Evolutionary conservation across 2,888 invertebrate species (phyloP).

Genomic region (Andrena dorsata): DNA sequence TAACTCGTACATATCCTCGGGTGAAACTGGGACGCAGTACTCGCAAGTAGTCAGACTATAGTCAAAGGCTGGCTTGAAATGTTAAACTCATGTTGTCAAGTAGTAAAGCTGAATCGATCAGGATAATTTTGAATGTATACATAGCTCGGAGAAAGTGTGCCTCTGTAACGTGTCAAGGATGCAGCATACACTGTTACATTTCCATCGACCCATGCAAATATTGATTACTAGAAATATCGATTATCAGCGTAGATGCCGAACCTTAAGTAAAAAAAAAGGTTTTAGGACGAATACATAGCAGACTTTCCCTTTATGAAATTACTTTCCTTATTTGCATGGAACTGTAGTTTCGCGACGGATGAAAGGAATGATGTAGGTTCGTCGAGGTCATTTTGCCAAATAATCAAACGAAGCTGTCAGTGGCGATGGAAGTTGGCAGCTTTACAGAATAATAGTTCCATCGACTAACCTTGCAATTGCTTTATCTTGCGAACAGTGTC

Average conservation of each 20-base stretch:
- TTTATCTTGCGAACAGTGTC: background rate
- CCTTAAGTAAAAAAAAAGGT: no score
- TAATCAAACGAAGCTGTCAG: no score
- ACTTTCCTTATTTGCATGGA: background rate
- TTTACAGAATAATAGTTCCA: no score
- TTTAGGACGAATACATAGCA: no score
- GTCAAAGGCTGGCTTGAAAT: conserved; percentile 11
- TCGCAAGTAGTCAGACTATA: background rate
- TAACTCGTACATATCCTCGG: background rate
- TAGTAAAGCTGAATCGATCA: conserved; percentile 41
- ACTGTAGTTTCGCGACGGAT: background rate
- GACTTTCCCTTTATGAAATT: no score
- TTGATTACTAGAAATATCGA: background rate
- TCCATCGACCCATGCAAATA: background rate
- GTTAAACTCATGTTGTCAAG: conserved; percentile 18
- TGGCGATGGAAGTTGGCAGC: no score
- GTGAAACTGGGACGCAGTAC: background rate
- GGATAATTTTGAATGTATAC: conserved; percentile 15
- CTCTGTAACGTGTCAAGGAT: conserved; percentile 49
- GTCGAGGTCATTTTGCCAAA: background rate
- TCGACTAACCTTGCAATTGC: no score
- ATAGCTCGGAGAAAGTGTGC: background rate
- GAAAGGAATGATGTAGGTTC: background rate
- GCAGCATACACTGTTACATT: background rate
- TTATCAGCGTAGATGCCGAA: background rate